Conservation (phyloP, 2,888 invertebrate species). For the Cephus rjabovi region DNA sequence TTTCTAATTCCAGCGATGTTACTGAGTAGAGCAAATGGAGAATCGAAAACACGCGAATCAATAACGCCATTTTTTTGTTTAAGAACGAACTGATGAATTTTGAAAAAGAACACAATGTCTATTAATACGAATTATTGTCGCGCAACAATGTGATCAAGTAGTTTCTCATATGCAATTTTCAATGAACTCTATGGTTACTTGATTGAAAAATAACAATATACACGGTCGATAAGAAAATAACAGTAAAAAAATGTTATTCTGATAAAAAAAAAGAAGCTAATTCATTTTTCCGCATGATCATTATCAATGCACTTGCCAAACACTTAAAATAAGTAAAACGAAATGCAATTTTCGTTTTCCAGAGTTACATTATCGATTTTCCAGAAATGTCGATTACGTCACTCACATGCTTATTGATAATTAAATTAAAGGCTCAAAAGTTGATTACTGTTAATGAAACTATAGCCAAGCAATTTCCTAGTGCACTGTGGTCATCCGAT, state of each 20-base stretch:
- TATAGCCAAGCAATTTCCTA: constrained; percentile 2
- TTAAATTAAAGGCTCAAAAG: not conserved
- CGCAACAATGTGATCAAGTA: not conserved
- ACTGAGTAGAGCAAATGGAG: not conserved
- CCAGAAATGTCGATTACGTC: not conserved
- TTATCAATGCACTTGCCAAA: not conserved
- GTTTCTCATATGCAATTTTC: not conserved
- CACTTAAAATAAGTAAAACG: not conserved
- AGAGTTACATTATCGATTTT: not conserved
- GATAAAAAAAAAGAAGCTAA: not conserved
- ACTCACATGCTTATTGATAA: constrained; percentile 3
- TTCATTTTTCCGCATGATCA: not conserved
- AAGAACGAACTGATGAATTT: not conserved
- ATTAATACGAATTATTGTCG: not conserved
- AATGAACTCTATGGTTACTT: not conserved
- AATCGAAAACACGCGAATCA: not conserved
- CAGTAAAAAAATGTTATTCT: too few relatives aligned
- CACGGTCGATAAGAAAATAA: too few relatives aligned
- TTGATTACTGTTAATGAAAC: constrained; percentile 1
- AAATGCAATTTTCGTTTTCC: not conserved
- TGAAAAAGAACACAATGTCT: not conserved
- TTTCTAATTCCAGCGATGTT: not conserved
- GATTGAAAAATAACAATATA: too few relatives aligned
- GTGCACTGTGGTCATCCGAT: constrained; percentile 38
- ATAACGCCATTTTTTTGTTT: not conserved